These are phyloP conservation scores for Pyrochroa serraticornis DNA, from an alignment of 2,888 invertebrate species.

Conservation along the genomic window DNA sequence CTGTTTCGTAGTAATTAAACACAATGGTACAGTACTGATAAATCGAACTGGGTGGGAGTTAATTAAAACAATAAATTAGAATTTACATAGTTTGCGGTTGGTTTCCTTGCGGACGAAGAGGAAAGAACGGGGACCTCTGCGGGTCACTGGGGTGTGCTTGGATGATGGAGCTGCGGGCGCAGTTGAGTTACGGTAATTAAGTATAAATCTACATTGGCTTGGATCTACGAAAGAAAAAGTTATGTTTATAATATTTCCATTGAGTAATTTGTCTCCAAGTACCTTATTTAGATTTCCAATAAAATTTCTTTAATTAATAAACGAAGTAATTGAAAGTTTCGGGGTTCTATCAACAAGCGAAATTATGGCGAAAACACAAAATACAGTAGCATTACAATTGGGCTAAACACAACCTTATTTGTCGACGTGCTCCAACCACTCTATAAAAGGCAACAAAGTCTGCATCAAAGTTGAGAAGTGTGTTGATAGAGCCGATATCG, in stretches of 20 bases:
- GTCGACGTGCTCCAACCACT: too few species aligned
- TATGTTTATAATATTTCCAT: too few species aligned
- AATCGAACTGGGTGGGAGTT: constrained; percentile 8
- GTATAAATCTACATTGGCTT: neutral
- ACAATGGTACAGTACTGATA: constrained; percentile 7
- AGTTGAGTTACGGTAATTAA: neutral
- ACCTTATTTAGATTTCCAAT: neutral
- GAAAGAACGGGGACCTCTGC: neutral
- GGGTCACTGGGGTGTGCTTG: constrained; percentile 5
- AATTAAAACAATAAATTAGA: constrained; percentile 11
- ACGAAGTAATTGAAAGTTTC: neutral
- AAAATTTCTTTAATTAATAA: neutral
- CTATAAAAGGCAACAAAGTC: too few species aligned
- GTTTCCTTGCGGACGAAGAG: neutral
- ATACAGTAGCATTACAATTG: too few species aligned
- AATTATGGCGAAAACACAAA: too few species aligned
- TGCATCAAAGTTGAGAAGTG: neutral
- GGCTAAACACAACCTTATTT: too few species aligned
- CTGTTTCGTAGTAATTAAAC: constrained; percentile 3
- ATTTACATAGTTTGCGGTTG: constrained; percentile 4
- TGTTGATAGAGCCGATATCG: neutral
- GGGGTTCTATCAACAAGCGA: neutral
- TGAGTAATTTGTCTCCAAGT: too few species aligned
- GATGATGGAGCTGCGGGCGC: constrained; percentile 4
- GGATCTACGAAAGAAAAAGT: too few species aligned